Percentiles rank a stretch among this genome's conserved stretches.
phyloP scores from a whole-genome alignment of 2,113 vertebrate species.

The Tretioscincus oriximinensis region DNA sequence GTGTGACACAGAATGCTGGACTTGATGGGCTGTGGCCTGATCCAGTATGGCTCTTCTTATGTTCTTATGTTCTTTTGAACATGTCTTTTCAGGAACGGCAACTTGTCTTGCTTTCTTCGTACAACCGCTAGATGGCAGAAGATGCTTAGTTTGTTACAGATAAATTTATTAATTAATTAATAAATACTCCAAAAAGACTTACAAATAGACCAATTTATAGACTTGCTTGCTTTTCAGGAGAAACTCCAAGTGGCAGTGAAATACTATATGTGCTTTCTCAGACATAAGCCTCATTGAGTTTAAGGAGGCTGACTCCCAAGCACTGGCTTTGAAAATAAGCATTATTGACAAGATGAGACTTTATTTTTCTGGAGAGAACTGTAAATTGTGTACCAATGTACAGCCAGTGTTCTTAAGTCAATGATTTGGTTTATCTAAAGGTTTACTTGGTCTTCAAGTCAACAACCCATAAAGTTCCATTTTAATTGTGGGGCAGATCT shows the following conservation, averaged over 20 bases:
- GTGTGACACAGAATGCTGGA: no score
- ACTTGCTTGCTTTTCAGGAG: neutral
- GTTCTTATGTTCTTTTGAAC: no score
- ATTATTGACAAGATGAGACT: no score
- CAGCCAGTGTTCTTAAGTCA: neutral
- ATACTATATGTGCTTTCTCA: neutral
- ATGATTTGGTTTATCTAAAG: neutral
- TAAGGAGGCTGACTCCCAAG: neutral
- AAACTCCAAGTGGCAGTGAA: neutral
- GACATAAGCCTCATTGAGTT: neutral
- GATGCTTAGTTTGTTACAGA: neutral
- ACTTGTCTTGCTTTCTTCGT: neutral
- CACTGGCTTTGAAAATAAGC: no score
- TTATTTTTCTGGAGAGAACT: no score
- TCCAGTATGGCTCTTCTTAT: no score
- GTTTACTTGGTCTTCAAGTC: neutral
- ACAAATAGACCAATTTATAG: neutral
- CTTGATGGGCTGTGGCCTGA: no score
- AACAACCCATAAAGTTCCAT: neutral
- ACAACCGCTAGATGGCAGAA: conserved; percentile 10
- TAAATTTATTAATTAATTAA: neutral
- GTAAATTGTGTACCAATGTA: neutral
- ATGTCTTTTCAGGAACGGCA: neutral
- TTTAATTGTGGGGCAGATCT: neutral
- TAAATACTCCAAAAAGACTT: neutral